These are phyloP conservation scores for Lochmaea capreae DNA, from an alignment of 2,888 invertebrate genomes.

Conservation along the genomic window DNA sequence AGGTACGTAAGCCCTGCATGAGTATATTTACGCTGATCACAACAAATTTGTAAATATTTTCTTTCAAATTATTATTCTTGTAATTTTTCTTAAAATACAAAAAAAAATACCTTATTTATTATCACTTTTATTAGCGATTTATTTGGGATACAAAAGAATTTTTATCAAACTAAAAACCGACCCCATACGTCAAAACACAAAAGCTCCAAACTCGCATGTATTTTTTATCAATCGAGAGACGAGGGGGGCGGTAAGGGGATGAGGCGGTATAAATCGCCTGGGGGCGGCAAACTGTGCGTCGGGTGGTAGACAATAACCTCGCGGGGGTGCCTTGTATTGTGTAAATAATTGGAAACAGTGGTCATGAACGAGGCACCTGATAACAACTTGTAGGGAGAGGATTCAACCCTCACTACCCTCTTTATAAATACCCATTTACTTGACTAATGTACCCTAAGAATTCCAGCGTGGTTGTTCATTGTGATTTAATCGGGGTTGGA, in stretches of 20 bases:
- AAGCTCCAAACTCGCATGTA: constrained; percentile 42
- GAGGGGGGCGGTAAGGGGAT: constrained; percentile 32
- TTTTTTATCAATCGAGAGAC: constrained; percentile 45
- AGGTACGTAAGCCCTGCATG: too few species aligned
- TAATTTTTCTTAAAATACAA: background rate
- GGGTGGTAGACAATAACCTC: constrained; percentile 50
- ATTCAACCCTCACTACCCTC: constrained; percentile 44
- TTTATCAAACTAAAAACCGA: constrained; percentile 23
- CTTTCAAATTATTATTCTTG: background rate
- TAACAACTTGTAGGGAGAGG: constrained; percentile 54
- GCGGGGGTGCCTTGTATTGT: constrained; percentile 58
- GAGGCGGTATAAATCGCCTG: constrained; percentile 31
- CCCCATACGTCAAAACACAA: constrained; percentile 33
- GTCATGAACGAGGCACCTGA: constrained; percentile 60
- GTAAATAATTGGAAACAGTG: constrained; percentile 63
- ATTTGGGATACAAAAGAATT: constrained; percentile 12
- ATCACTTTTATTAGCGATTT: constrained; percentile 4
- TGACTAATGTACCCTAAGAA: constrained; percentile 61
- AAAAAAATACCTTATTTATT: background rate
- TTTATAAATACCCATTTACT: constrained; percentile 60
- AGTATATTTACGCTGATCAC: too few species aligned
- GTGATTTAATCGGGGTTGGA: constrained; percentile 51
- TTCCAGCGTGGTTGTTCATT: constrained; percentile 55
- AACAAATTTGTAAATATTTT: background rate
- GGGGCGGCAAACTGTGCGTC: constrained; percentile 45